A percentile compares a stretch with the other conserved stretches of the same genome.
Evolutionary conservation across 2,797 vertebrate genomes (phyloP).

Genomic region (Phoebastria nigripes): DNA sequence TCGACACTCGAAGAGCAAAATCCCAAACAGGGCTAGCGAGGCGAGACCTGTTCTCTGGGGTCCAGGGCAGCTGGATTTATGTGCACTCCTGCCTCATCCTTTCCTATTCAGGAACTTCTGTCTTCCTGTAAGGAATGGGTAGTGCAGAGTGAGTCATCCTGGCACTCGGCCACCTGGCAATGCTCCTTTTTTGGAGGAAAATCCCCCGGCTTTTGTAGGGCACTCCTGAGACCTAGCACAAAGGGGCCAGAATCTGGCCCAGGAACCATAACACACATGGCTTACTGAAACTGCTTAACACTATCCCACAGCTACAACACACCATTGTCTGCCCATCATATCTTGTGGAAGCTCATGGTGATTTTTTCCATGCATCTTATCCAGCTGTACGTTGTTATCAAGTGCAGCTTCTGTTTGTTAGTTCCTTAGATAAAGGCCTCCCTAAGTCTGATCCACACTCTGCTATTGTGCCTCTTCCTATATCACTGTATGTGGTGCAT

Average conservation of each 20-base stretch:
- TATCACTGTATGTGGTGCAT: neutral
- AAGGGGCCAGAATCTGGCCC: constrained; percentile 24
- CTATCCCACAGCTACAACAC: constrained; percentile 23
- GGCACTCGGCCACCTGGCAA: constrained; percentile 24
- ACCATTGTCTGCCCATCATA: constrained; percentile 46
- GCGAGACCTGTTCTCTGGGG: neutral
- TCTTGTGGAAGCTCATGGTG: constrained; percentile 60
- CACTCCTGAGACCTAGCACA: constrained; percentile 38
- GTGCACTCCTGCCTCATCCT: constrained; percentile 19
- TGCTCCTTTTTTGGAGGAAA: constrained; percentile 30
- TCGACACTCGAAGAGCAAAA: neutral
- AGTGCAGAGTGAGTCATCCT: constrained; percentile 43
- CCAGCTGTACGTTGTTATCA: constrained; percentile 46
- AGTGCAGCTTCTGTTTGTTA: constrained; percentile 61
- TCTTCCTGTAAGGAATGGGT: constrained; percentile 51
- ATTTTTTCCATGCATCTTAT: constrained; percentile 64
- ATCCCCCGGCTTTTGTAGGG: neutral
- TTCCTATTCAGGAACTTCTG: constrained; percentile 58
- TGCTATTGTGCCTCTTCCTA: constrained; percentile 36
- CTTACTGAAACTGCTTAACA: constrained; percentile 24
- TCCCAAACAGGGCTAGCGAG: neutral
- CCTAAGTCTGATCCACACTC: constrained; percentile 19
- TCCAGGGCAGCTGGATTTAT: constrained; percentile 2
- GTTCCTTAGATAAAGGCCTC: constrained; percentile 59
- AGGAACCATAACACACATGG: neutral